Evolutionary conservation across 2,113 vertebrate genomes (phyloP).

Genomic region (Melanocharis versteri): DNA sequence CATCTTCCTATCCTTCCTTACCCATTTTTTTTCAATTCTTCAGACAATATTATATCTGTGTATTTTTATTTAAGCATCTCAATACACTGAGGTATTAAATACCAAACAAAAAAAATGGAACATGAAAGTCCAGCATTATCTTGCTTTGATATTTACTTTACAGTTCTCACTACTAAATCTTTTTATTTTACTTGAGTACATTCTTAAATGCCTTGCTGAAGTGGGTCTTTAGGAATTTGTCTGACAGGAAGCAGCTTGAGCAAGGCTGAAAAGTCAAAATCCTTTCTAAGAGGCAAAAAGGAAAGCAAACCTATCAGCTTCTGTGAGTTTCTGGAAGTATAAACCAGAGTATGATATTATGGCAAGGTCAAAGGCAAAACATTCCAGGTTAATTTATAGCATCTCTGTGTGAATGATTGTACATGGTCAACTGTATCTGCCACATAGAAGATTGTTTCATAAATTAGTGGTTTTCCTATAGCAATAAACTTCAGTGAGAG

Average conservation of each 20-base stretch:
- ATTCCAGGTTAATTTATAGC: slow-evolving; percentile 46
- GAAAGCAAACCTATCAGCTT: slow-evolving; percentile 4
- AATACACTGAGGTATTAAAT: neutral
- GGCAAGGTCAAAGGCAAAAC: slow-evolving; percentile 56
- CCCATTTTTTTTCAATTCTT: neutral
- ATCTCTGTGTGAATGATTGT: slow-evolving; percentile 51
- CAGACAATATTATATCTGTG: neutral
- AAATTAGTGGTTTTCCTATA: slow-evolving; percentile 40
- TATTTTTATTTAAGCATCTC: neutral
- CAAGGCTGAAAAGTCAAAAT: neutral
- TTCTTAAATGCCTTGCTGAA: neutral
- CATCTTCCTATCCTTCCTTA: neutral
- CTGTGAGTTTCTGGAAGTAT: slow-evolving; percentile 41
- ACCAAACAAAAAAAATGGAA: neutral
- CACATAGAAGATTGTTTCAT: neutral
- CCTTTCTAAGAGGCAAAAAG: slow-evolving; percentile 3
- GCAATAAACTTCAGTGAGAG: slow-evolving; percentile 36
- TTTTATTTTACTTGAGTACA: neutral
- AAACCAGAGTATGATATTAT: slow-evolving; percentile 30
- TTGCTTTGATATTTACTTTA: neutral
- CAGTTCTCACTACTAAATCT: neutral
- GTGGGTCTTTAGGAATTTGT: slow-evolving; percentile 3
- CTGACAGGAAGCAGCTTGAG: neutral
- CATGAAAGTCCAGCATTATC: neutral
- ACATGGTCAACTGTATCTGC: slow-evolving; percentile 24